Conservation (phyloP, 2,797 vertebrate genomes). For the Lutjanus campechanus region DNA sequence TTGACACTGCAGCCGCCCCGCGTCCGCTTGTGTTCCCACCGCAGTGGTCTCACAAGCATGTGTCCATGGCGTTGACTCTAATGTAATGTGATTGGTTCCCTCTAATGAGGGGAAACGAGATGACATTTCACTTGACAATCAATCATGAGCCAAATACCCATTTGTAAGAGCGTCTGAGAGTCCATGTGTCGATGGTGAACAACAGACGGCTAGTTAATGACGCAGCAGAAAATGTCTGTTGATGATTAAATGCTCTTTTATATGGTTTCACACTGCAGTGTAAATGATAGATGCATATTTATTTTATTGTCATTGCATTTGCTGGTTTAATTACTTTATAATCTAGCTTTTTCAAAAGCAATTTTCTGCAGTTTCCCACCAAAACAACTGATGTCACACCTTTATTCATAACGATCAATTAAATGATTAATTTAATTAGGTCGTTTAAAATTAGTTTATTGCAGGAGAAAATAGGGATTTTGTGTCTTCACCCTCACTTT, state of each 20-base stretch:
- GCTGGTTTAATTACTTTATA: neutral
- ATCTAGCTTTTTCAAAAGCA: neutral
- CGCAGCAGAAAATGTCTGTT: slow-evolving; percentile 25
- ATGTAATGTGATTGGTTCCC: slow-evolving; percentile 65
- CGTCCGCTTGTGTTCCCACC: slow-evolving; percentile 35
- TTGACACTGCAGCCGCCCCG: slow-evolving; percentile 27
- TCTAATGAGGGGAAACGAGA: slow-evolving; percentile 70
- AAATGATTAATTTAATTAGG: neutral
- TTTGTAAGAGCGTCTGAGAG: slow-evolving; percentile 47
- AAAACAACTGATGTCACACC: slow-evolving; percentile 6
- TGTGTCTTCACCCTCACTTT: neutral
- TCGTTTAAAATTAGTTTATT: no score
- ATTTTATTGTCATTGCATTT: neutral
- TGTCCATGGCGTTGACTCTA: slow-evolving; percentile 62
- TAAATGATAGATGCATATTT: neutral
- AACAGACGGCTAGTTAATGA: slow-evolving; percentile 59
- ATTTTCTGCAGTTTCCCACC: neutral
- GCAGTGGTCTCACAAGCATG: slow-evolving; percentile 27
- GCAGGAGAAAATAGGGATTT: neutral
- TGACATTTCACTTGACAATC: slow-evolving; percentile 74
- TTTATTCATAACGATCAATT: neutral
- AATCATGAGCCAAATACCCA: slow-evolving; percentile 65
- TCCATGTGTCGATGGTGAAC: slow-evolving; percentile 35
- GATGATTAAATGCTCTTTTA: slow-evolving; percentile 16
- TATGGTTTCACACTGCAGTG: neutral